Base-by-base conservation (phyloP, 1,140 invertebrate species). In the Argopecten irradians region DNA sequence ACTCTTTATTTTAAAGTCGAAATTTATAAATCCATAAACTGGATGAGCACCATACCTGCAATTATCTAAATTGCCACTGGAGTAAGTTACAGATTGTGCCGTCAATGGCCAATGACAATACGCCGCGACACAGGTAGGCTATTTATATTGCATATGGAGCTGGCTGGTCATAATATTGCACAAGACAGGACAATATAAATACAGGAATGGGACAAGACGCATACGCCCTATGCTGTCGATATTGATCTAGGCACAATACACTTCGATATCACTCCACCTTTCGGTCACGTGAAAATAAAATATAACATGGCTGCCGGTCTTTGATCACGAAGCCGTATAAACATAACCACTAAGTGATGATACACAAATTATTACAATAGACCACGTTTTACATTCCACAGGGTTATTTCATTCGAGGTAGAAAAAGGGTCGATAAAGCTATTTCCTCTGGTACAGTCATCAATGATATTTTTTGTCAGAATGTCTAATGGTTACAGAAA, bases 31-130 rank as follows among this genome's bases (percentile, higher is more conserved):
- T 71, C 55, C 11, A 28, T 71, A 71, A 71, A 71, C 55, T 16
- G 7, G 55, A 71, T 71, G 55, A 71, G 55, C 55, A 71, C 55
- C 55, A 71, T 71, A 71, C 22, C 55, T 71, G 55, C n/a, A 71
- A 71, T 71, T 71, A 71, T 71, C 55, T 71, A 28, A 71, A 71
- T 71, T 71, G 55, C 55, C 55, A n/a, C 55, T 71, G 55, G n/a
- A 71, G 28, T 71, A 28, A 3, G 55, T 71, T 71, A 71, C 19
- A 71, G 55, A 0, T 71, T 71, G 55, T 71, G 28, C 55, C n/a
- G 55, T 8, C 28, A 28, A 71, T 71, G 22, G 55, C 1, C 55
- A 3, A n/a, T 2, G 5, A 71, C 22, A 71, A 71, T 71, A 28
- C n/a, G 13, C 55, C 8, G 55, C n/a, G n/a, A 28, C 22, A 28